Evolutionary conservation across 2,797 vertebrate species (phyloP).

Genomic region (Odontamblyopus lacepedii): DNA sequence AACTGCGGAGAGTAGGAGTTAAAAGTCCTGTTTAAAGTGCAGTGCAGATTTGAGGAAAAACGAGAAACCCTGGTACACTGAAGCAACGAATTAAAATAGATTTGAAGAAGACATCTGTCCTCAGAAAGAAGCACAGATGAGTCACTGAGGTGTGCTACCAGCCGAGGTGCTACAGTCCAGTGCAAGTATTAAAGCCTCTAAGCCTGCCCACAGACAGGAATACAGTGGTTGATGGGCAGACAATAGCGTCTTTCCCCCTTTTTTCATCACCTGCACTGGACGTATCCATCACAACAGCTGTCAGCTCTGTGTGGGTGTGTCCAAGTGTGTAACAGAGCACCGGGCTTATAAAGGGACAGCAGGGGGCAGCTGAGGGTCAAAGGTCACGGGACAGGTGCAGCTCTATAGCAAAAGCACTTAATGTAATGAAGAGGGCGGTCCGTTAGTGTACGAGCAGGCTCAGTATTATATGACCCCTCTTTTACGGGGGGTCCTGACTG

Average conservation of each 20-base stretch:
- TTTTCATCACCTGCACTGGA: slow-evolving; percentile 21
- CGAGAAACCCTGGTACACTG: background rate
- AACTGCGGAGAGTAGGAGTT: too few species aligned
- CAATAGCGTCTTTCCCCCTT: background rate
- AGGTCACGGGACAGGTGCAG: slow-evolving; percentile 53
- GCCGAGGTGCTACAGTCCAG: slow-evolving; percentile 11
- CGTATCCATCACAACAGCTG: slow-evolving; percentile 37
- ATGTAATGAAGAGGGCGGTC: slow-evolving; percentile 42
- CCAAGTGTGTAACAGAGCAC: slow-evolving; percentile 46
- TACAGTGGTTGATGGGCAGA: slow-evolving; percentile 15
- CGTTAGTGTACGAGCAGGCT: slow-evolving; percentile 20
- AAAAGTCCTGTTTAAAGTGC: too few species aligned
- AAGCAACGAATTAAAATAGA: background rate
- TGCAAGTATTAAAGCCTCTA: slow-evolving; percentile 18
- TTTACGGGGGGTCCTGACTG: slow-evolving; percentile 5
- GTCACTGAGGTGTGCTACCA: slow-evolving; percentile 36
- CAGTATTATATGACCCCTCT: slow-evolving; percentile 19
- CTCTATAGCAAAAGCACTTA: slow-evolving; percentile 38
- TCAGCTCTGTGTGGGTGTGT: slow-evolving; percentile 25
- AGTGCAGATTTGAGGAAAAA: background rate
- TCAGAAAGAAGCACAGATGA: slow-evolving; percentile 17
- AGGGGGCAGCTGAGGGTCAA: slow-evolving; percentile 38
- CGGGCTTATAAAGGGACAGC: slow-evolving; percentile 27
- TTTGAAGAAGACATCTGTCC: slow-evolving; percentile 13
- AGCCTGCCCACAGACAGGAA: background rate